Evolutionary conservation across 2,113 vertebrate species (phyloP), one percentile per base, ranked within the genome.

Genomic region (Tychaedon coryphoeus): DNA sequence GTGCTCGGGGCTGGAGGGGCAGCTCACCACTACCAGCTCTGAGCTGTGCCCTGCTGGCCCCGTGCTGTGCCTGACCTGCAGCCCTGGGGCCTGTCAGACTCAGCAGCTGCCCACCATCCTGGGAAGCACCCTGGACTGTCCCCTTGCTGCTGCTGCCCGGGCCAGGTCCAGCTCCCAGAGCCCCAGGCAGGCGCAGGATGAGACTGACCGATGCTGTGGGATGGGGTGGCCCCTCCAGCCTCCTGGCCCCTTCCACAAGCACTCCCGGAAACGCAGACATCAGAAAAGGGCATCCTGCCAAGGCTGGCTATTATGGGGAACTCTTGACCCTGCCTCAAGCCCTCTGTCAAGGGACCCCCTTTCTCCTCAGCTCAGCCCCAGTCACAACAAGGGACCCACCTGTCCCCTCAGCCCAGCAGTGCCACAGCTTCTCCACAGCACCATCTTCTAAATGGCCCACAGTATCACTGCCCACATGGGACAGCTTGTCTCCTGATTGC

Each of bases 171-270:
- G 12, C 26, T 53, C 53, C 58, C 25, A 33, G 40, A 36, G 42
- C 13, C 45, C 65, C 28, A 24, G 26, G 4, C 10, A 38, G 62
- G 51, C 0, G 0, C 57, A 26, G 18, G 54, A 14, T 11, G 23
- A 50, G 25, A 56, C 73, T 50, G 60, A 26, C 6, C 50, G 4
- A 1, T 0, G 6, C 26, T 43, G 24, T 1, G 8, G 69, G 29
- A 51, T 0, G 0, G 16, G 66, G 33, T 0, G 0, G 19, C 7
- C 33, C 17, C 40, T 45, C 9, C 23, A 47, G 45, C 16, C 56
- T 15, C 45, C 4, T 0, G 1, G 15, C 8, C 17, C 45, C 10
- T 54, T 42, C 28, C 20, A n/a, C 25, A 50, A 26, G 36, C 28
- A 9, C 56, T 33, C n/a, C 58, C 17, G 22, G 34, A 38, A 64